These are phyloP conservation scores for Pelmatolapia mariae DNA, from an alignment of 2,113 vertebrate species.

Conservation along the genomic window DNA sequence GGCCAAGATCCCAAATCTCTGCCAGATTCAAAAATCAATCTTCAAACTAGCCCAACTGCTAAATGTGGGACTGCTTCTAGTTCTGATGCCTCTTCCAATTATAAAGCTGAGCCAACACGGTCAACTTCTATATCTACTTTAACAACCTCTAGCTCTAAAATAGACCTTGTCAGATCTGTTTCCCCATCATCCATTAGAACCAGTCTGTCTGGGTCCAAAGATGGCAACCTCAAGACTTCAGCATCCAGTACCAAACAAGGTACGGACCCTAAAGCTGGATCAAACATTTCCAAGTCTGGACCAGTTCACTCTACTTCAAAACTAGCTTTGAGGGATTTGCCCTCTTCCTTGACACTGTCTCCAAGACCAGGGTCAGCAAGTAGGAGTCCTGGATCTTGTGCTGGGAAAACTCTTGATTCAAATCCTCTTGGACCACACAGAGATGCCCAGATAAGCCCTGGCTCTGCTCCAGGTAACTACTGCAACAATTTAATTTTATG, in stretches of 20 bases:
- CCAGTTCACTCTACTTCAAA: background rate
- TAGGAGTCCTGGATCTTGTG: background rate
- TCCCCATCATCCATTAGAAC: background rate
- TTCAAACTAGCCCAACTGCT: background rate
- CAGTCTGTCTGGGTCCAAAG: background rate
- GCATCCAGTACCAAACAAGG: background rate
- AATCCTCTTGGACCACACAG: background rate
- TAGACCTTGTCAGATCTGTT: background rate
- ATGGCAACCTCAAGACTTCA: background rate
- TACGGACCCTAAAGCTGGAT: background rate
- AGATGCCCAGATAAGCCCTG: background rate
- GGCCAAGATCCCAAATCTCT: background rate
- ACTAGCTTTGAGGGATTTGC: background rate
- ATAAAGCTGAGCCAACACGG: background rate
- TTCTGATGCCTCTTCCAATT: background rate
- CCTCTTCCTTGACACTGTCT: background rate
- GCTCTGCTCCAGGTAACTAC: conserved; percentile 30
- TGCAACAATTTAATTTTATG: background rate
- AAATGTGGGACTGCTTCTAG: background rate
- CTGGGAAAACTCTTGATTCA: background rate
- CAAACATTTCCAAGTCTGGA: background rate
- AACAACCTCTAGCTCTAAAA: background rate
- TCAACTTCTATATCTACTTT: background rate
- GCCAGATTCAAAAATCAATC: background rate
- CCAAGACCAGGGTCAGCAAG: background rate